Base-by-base conservation (phyloP, 2,113 vertebrate genomes). In the Scomber scombrus region DNA sequence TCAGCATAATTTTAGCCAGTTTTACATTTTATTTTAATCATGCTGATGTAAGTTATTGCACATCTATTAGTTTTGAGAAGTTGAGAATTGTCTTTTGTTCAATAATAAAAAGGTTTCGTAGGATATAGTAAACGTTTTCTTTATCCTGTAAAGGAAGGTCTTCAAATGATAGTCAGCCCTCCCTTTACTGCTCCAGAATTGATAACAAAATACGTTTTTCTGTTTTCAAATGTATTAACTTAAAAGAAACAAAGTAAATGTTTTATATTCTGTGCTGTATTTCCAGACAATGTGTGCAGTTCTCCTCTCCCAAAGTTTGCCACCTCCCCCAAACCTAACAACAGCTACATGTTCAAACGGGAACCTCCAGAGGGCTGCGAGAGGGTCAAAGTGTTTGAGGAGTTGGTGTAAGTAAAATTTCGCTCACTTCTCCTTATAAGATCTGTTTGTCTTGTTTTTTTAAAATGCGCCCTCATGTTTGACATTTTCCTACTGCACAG, bases 311-410 rank as follows among this genome's bases (percentile, higher is more conserved):
- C 97, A 91, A 98, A 97, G 95, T 98, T 98, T 86, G 96, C 97
- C 91, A 97, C 97, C 65, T 99, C 98, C 90, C 97, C 97, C 91
- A 99, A 98, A 95, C 98, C 98, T 78, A 99, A 99, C 97, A 98
- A 99, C 97, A 99, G 98, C 96, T 99, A 97, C 95, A 98, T 97
- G 96, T 99, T 99, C 95, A 99, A 99, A 95, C 96, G 98, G 69
- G 97, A 99, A 92, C 98, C 98, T 93, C 98, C 98, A 69, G 98
- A 99, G 95, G 98, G 98, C 95, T 99, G 98, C 73, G 98, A 99
- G 96, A 96, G 94, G 93, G 96, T 99, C 95, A 99, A 98, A 92
- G 98, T 98, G 93, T 99, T 99, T 93, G 98, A 99, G 91, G 98
- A 99, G 94, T 93, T 97, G 93, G 95, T 95, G 98, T 99, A 96